Evolutionary conservation across 2,113 vertebrate genomes (phyloP), one percentile per base, ranked within the genome.

Genomic region (Pygathrix nemaeus): DNA sequence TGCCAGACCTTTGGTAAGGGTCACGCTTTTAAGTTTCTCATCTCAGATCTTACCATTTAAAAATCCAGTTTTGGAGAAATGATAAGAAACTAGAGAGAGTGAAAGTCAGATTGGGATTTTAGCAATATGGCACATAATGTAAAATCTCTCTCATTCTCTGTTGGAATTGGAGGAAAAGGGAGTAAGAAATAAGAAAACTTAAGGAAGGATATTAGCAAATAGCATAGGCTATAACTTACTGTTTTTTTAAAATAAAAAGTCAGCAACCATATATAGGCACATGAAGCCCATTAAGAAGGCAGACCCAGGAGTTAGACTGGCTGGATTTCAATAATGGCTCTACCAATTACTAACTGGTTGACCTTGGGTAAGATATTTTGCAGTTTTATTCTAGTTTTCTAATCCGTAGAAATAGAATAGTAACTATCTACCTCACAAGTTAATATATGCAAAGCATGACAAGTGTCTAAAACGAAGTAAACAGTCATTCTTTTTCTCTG

Each of bases 31-130:
- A 93, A 68, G 30, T 79, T 86, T 90, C 32, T 91, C 35, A 89
- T 89, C 21, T 61, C 38, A 93, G 92, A 86, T 78, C 32, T 94
- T 94, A 75, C 50, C 27, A 92, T 48, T 88, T 78, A 75, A 94
- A 57, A 68, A 68, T 52, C 72, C 61, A 93, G 73, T 89, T 97
- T 95, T 76, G 96, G 27, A 93, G 78, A 96, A 96, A 96, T 43
- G 11, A 48, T 85, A 64, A 95, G n/a, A 93, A 96, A 92, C 27
- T 48, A 27, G 59, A 88, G n/a, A 93, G n/a, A 76, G 64, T 55
- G 25, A 90, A 79, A 27, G 38, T 64, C 85, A 96, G 48, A 90
- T 4, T 93, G 30, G 5, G 45, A 86, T 95, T 97, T 82, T 96
- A 83, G 14, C 48, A 90, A 52, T n/a, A 85, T 20, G 25, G 30